A percentile compares a stretch with the other conserved stretches of the same genome.
Evolutionary conservation across 1,140 invertebrate species (phyloP).

Genomic region (Patella vulgata): DNA sequence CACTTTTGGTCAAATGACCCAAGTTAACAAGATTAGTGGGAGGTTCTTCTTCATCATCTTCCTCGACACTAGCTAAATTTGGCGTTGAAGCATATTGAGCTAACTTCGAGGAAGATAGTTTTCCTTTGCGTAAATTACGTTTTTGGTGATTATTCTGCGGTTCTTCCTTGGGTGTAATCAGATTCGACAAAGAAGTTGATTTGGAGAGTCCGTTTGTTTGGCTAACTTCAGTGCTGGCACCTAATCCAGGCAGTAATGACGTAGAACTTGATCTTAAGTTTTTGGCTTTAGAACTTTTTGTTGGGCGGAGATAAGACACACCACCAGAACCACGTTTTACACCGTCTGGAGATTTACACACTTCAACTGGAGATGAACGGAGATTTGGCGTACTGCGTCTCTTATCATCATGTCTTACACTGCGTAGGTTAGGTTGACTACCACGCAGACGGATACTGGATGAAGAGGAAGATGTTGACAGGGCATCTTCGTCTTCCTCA

Average conservation of each 20-base stretch:
- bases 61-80: slow-evolving; percentile 31
- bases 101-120: slow-evolving; percentile 20
- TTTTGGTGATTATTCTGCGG: not conserved
- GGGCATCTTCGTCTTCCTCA: slow-evolving; percentile 1
- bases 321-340: not conserved
- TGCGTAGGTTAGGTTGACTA: not conserved
- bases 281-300: slow-evolving; percentile 32
- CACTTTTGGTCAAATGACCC: slow-evolving; percentile 41
- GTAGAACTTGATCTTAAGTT: slow-evolving; percentile 14
- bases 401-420: not conserved
- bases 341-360: not conserved
- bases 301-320: slow-evolving; percentile 16
- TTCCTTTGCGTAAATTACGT: not conserved
- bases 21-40: slow-evolving; percentile 34
- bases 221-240: not conserved
- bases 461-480: not conserved
- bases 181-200: slow-evolving; percentile 25
- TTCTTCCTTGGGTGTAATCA: slow-evolving; percentile 12
- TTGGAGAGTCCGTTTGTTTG: slow-evolving; percentile 14
- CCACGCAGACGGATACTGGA: not conserved
- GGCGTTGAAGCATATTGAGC: slow-evolving; percentile 45
- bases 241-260: not conserved
- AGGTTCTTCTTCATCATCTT: slow-evolving; percentile 23
- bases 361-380: not conserved
- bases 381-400: not conserved